Evolutionary conservation across 2,797 vertebrate species (phyloP).

Genomic region (Clamator glandarius): DNA sequence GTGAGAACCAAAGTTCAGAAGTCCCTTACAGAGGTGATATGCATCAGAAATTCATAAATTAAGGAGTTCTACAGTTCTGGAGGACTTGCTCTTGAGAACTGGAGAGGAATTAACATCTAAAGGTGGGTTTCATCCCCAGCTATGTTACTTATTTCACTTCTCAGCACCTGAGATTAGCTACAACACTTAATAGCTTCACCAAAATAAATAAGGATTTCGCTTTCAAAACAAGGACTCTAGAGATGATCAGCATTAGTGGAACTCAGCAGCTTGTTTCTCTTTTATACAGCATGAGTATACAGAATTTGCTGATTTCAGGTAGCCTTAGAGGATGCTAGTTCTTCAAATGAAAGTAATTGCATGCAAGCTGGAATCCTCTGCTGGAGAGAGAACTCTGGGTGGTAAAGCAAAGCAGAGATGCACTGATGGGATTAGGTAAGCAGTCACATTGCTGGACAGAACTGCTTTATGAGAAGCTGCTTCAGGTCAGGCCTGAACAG

Average conservation of each 20-base stretch:
- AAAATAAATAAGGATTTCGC: not conserved
- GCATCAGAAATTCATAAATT: not conserved
- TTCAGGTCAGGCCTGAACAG: not conserved
- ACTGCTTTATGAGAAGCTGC: not conserved
- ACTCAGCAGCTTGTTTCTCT: not conserved
- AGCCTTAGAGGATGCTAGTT: not conserved
- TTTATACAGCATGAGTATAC: not conserved
- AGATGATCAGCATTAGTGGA: too few species aligned
- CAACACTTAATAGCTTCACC: not conserved
- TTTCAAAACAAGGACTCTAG: not conserved
- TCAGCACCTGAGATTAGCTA: not conserved
- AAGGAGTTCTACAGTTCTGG: not conserved
- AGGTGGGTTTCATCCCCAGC: not conserved
- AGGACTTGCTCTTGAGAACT: not conserved
- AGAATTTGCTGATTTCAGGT: not conserved
- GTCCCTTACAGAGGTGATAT: not conserved
- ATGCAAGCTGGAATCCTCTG: not conserved
- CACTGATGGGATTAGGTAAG: not conserved
- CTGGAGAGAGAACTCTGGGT: not conserved
- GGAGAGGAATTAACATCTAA: not conserved
- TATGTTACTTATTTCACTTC: not conserved
- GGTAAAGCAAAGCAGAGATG: not conserved
- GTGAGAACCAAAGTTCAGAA: not conserved
- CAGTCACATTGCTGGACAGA: not conserved
- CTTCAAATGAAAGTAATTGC: not conserved